Evolutionary conservation across 2,797 vertebrate species (phyloP), one percentile per base, ranked within the genome.

Genomic region (Pseudopleuronectes americanus): DNA sequence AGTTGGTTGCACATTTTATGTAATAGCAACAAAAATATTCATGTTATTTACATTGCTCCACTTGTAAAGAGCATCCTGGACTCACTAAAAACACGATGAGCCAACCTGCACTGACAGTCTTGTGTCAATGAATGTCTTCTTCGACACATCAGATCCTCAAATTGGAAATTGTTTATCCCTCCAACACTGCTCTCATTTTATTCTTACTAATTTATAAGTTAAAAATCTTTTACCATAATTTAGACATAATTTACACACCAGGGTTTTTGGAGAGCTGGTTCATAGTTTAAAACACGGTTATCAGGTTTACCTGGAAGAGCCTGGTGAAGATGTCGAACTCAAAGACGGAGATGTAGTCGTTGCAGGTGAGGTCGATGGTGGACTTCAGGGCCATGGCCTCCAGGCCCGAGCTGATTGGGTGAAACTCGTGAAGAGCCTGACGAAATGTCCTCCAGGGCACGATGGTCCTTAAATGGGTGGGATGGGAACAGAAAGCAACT

Each of bases 311-410:
- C 98, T 99, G 98, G 90, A 99, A 99, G 13, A 99, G 96, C 0
- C 98, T 90, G 55, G 98, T 99, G 91, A 99, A 99, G 92, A 99
- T 99, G 90, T 99, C 98, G 13, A 99, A 99, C 88, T 99, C 98
- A 77, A 99, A 99, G 0, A 99, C 97, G 0, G 98, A 99, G 91
- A 99, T 99, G 94, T 97, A 99, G 87, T 99, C 98, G 10, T 99
- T 99, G 92, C 98, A 99, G 0, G 98, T 97, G 83, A 99, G 92
- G 92, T 99, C 98, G 23, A 99, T 99, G 8, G 98, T 99, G 57
- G 98, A 99, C 75, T 99, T 99, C 19, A 99, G 93, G 21, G 98
- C 98, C 98, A 99, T 99, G 86, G 98, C 98, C 79, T 99, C 98
- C 80, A 99, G 90, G 16, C 98, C 97, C 0, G 97, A 98, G 85